phyloP scores from a whole-genome alignment of 2,113 vertebrate species.

The Heterochromis multidens region DNA sequence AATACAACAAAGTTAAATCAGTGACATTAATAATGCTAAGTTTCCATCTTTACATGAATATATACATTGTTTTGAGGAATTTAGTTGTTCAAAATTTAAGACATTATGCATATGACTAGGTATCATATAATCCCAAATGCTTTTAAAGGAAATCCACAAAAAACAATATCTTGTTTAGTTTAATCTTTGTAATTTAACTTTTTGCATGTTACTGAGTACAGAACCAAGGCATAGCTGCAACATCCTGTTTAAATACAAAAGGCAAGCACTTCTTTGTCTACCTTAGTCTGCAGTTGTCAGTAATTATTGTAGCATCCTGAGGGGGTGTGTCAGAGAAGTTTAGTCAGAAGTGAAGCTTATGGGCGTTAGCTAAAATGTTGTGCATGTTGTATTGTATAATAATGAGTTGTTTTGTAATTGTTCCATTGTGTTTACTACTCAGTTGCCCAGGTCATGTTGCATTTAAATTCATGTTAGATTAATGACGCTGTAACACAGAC shows the following conservation, averaged over 20 bases:
- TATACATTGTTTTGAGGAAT: not conserved
- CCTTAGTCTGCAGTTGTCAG: not conserved
- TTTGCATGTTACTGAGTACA: not conserved
- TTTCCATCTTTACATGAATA: not conserved
- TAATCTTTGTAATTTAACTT: not conserved
- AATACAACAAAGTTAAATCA: not conserved
- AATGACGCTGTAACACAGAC: not conserved
- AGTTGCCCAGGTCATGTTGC: not conserved
- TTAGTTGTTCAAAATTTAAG: not conserved
- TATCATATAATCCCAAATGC: not conserved
- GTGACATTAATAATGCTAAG: not conserved
- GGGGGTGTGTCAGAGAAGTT: not conserved
- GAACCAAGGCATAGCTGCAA: not conserved
- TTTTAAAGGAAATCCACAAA: not conserved
- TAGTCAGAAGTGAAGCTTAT: not conserved
- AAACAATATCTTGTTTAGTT: not conserved
- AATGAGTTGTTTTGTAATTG: not conserved
- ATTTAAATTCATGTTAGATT: not conserved
- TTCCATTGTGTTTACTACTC: not conserved
- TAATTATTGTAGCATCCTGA: not conserved
- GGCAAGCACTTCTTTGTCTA: not conserved
- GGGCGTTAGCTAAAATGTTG: not conserved
- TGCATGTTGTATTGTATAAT: not conserved
- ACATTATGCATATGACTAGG: not conserved
- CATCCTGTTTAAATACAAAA: not conserved